A percentile compares a stretch with the other conserved stretches of the same genome.
phyloP scores from a whole-genome alignment of 2,797 vertebrate species.

The Pseudochromis fuscus region DNA sequence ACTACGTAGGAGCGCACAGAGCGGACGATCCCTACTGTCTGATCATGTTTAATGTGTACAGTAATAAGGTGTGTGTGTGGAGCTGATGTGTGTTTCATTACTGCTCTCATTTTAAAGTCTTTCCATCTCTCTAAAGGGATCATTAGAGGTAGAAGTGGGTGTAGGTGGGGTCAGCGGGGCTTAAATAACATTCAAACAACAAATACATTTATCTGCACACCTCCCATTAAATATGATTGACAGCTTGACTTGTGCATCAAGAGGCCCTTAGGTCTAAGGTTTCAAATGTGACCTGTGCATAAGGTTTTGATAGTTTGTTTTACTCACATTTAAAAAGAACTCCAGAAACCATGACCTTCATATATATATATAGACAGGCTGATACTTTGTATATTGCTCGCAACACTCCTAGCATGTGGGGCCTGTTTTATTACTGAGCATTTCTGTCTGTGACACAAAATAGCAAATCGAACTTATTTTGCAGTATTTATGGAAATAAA shows the following conservation, averaged over 20 bases:
- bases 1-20: neutral
- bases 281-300: neutral
- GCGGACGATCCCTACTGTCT: neutral
- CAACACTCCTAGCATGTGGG: too few species aligned
- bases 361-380: too few species aligned
- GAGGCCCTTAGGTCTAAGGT: neutral
- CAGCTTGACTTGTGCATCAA: neutral
- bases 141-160: conserved; percentile 14
- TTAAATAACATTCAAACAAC: neutral
- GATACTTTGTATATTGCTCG: too few species aligned
- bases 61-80: conserved; percentile 5
- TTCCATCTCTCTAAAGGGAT: conserved; percentile 9
- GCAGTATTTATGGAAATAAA: too few species aligned
- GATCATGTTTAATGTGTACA: conserved; percentile 11
- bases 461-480: too few species aligned
- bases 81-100: conserved; percentile 7
- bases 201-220: neutral
- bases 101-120: neutral
- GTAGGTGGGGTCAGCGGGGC: neutral
- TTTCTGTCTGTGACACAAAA: too few species aligned
- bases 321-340: neutral
- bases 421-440: too few species aligned
- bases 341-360: too few species aligned
- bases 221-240: conserved; percentile 17
- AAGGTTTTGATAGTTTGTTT: neutral